A percentile compares a stretch with the other conserved stretches of the same genome.
phyloP scores from a whole-genome alignment of 2,113 vertebrate species.

The Gadus macrocephalus region DNA sequence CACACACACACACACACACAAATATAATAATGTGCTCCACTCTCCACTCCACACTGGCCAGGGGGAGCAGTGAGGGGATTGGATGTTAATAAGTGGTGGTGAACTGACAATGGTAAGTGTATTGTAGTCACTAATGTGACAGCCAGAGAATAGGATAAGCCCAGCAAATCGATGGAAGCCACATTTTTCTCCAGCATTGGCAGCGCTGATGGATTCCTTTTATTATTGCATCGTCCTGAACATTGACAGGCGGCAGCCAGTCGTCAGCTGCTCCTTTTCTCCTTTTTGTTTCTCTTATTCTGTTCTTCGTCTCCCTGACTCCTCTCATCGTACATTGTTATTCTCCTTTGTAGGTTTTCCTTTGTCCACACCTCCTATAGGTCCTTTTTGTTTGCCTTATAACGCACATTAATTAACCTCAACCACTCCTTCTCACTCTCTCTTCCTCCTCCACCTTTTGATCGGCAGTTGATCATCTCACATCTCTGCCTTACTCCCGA shows the following conservation, averaged over 20 bases:
- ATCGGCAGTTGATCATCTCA: background rate
- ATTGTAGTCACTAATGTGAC: too few species aligned
- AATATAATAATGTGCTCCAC: too few species aligned
- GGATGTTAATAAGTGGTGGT: too few species aligned
- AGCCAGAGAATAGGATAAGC: too few species aligned
- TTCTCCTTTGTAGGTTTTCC: background rate
- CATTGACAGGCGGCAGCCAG: too few species aligned
- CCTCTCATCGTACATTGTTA: background rate
- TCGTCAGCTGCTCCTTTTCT: background rate
- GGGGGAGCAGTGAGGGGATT: too few species aligned
- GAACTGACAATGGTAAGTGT: too few species aligned
- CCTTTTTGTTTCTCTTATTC: background rate
- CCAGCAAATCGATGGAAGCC: conserved; percentile 12
- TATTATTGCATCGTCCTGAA: background rate
- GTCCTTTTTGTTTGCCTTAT: too few species aligned
- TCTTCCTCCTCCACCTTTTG: background rate
- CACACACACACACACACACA: too few species aligned
- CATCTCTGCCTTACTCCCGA: background rate
- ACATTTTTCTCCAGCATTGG: conserved; percentile 14
- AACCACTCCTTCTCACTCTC: background rate
- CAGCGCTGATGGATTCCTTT: background rate
- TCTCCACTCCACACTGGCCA: too few species aligned
- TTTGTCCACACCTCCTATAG: background rate
- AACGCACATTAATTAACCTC: background rate
- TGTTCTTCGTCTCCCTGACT: background rate